Percentiles rank a stretch among this genome's conserved stretches.
These are phyloP conservation scores for Pristionchus pacificus DNA, from an alignment of 1,140 invertebrate species.

Conservation along the genomic window DNA sequence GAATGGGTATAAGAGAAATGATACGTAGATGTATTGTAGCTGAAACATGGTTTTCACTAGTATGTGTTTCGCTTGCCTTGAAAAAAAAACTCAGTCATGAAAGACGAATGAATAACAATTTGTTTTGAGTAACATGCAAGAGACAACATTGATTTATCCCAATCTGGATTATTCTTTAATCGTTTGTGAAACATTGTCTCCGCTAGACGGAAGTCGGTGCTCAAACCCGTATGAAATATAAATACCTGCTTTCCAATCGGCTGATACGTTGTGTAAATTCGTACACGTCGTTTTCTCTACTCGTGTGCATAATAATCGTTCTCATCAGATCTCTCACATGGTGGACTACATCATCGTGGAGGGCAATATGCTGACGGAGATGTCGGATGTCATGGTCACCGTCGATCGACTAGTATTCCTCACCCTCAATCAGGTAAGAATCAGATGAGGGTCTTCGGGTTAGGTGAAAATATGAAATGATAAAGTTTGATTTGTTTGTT, in stretches of 20 bases:
- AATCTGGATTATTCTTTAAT: too few species aligned
- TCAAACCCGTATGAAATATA: too few species aligned
- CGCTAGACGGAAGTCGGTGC: too few species aligned
- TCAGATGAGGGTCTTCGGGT: conserved; percentile 3
- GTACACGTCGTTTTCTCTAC: background rate
- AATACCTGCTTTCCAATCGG: background rate
- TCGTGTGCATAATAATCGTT: conserved; percentile 15
- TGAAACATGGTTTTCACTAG: too few species aligned
- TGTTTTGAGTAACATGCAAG: too few species aligned
- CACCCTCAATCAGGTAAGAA: conserved; percentile 27
- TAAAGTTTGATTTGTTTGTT: background rate
- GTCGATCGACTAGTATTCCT: conserved; percentile 32
- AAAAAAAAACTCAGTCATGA: too few species aligned
- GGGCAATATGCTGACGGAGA: conserved; percentile 40
- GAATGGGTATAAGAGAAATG: too few species aligned
- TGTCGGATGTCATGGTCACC: conserved; percentile 19
- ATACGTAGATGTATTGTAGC: too few species aligned
- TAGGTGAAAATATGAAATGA: background rate
- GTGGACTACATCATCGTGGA: conserved; percentile 34
- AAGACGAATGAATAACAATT: background rate
- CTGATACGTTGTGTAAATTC: background rate
- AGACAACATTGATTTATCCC: too few species aligned
- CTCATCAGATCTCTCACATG: conserved; percentile 1
- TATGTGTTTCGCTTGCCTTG: too few species aligned
- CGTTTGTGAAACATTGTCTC: too few species aligned